phyloP scores from a whole-genome alignment of 2,113 vertebrate genomes.

The Arizona elegans region DNA sequence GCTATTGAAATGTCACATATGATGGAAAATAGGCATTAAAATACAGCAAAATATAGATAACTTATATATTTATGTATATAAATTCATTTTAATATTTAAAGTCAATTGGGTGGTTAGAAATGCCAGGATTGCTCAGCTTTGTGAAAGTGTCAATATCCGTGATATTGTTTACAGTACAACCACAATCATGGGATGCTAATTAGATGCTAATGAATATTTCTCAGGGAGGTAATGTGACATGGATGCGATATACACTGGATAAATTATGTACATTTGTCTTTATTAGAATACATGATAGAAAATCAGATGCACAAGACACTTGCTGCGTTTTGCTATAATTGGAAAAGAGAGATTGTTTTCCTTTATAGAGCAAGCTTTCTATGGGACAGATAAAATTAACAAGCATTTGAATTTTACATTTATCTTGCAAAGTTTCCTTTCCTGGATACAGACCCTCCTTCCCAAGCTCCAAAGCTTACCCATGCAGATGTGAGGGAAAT shows the following conservation, averaged over 20 bases:
- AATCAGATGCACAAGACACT: not conserved
- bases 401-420: not conserved
- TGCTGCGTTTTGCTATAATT: not conserved
- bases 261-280: not conserved
- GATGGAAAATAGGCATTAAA: not conserved
- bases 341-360: not conserved
- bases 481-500: not conserved
- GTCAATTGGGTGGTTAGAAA: not conserved
- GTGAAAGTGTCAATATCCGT: not conserved
- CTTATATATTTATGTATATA: not conserved
- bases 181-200: slow-evolving; percentile 1
- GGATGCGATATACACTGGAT: not conserved
- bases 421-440: not conserved
- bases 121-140: not conserved
- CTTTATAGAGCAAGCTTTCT: not conserved
- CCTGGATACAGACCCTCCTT: not conserved
- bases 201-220: slow-evolving; percentile 53
- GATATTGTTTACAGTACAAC: not conserved
- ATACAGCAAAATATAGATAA: not conserved
- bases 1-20: not conserved
- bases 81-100: not conserved
- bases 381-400: not conserved
- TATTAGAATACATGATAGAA: not conserved
- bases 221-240: slow-evolving; percentile 30
- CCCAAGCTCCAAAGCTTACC: not conserved